A percentile compares a stretch with the other conserved stretches of the same genome.
phyloP scores from a whole-genome alignment of 2,888 invertebrate genomes.

The Syrphus vitripennis region DNA sequence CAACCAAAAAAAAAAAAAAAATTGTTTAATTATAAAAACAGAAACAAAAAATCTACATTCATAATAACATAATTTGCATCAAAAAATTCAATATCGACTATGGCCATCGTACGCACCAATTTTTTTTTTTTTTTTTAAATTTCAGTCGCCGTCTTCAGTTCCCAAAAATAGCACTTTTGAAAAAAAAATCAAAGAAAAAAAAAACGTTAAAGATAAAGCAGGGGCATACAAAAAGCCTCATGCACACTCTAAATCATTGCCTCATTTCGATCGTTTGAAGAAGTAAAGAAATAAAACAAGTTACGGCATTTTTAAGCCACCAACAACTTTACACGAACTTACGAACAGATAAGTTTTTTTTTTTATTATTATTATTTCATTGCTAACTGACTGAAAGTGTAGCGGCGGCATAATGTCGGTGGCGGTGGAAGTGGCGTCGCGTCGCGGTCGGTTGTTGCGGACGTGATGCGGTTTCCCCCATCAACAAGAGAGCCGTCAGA shows the following conservation, averaged over 20 bases:
- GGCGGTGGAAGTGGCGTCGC: neutral
- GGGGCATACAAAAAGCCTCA: neutral
- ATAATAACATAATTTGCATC: conserved; percentile 20
- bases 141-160: neutral
- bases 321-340: conserved; percentile 58
- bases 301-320: conserved; percentile 40
- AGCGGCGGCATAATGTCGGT: neutral
- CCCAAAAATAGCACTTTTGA: neutral
- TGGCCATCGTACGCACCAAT: neutral
- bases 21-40: neutral
- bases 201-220: neutral
- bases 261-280: conserved; percentile 56
- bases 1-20: no score
- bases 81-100: neutral
- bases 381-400: conserved; percentile 17
- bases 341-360: conserved; percentile 31
- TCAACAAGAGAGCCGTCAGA: conserved; percentile 11
- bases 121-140: neutral
- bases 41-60: neutral
- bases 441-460: neutral
- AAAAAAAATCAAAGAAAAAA: neutral
- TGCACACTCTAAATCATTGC: conserved; percentile 50
- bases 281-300: conserved; percentile 33
- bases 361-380: conserved; percentile 29
- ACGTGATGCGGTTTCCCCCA: conserved; percentile 3